A percentile compares a stretch with the other conserved stretches of the same genome.
These are phyloP conservation scores for Harpegnathos saltator DNA, from an alignment of 1,140 invertebrate species.

Conservation along the genomic window DNA sequence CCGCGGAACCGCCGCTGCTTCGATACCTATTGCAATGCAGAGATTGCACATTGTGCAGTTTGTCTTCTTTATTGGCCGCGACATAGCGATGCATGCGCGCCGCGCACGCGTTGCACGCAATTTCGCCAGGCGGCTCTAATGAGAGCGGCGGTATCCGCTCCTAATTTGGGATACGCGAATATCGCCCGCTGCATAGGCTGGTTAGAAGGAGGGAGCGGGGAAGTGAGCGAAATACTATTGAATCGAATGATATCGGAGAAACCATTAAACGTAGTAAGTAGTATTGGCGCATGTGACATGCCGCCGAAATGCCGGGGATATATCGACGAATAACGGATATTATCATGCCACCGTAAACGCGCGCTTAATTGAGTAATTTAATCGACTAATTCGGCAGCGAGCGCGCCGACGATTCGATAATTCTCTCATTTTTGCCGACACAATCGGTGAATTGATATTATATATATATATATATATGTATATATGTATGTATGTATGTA, in stretches of 20 bases:
- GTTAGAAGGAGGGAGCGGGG: background rate
- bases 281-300: no score
- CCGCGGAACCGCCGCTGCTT: slow-evolving; percentile 69
- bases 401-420: no score
- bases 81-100: slow-evolving; percentile 38
- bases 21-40: slow-evolving; percentile 75
- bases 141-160: background rate
- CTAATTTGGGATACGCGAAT: slow-evolving; percentile 2
- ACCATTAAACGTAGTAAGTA: no score
- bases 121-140: slow-evolving; percentile 35
- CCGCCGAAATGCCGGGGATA: no score
- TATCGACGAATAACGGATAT: no score
- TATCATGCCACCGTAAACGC: no score
- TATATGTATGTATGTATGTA: no score
- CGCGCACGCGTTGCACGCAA: slow-evolving; percentile 10
- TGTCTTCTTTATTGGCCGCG: slow-evolving; percentile 76
- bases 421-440: no score
- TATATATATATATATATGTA: no score
- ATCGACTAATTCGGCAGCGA: no score
- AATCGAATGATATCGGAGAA: background rate
- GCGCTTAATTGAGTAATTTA: no score
- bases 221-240: background rate
- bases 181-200: background rate
- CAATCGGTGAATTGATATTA: no score
- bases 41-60: slow-evolving; percentile 76